Percentiles rank a stretch among this genome's conserved stretches.
phyloP scores from a whole-genome alignment of 2,888 invertebrate species.

The Nowickia ferox region DNA sequence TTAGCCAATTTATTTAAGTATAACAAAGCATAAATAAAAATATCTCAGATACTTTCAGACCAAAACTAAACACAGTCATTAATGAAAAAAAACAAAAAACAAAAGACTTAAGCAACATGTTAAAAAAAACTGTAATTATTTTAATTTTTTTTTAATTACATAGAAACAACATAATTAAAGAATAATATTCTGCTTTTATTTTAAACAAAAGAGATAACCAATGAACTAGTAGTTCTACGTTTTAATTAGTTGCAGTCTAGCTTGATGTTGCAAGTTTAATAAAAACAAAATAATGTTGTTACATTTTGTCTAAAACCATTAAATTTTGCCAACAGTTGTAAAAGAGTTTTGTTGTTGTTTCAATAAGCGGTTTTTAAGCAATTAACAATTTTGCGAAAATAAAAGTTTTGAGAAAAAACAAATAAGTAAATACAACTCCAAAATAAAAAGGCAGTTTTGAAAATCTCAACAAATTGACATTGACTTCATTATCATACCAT shows the following conservation, averaged over 20 bases:
- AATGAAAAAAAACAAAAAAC: slow-evolving; percentile 16
- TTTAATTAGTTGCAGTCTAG: slow-evolving; percentile 58
- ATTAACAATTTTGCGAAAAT: neutral
- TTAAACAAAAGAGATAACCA: slow-evolving; percentile 9
- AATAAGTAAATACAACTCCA: neutral
- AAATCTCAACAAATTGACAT: slow-evolving; percentile 19
- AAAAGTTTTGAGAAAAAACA: slow-evolving; percentile 24
- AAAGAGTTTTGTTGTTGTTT: slow-evolving; percentile 26
- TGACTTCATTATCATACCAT: slow-evolving; percentile 60
- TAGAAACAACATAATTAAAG: slow-evolving; percentile 20
- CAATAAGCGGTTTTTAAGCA: slow-evolving; percentile 36
- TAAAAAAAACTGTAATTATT: neutral
- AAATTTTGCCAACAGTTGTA: slow-evolving; percentile 23
- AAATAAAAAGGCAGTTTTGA: slow-evolving; percentile 37
- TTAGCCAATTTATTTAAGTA: neutral
- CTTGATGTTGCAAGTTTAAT: slow-evolving; percentile 37
- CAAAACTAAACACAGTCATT: neutral
- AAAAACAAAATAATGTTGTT: slow-evolving; percentile 22
- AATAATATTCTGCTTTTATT: slow-evolving; percentile 59
- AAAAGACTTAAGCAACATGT: slow-evolving; percentile 33
- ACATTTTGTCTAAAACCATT: slow-evolving; percentile 48
- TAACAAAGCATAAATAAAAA: neutral
- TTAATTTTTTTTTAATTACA: slow-evolving; percentile 22
- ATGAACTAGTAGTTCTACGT: slow-evolving; percentile 57
- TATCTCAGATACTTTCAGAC: neutral